These are phyloP conservation scores for Pollenia labialis DNA, from an alignment of 2,888 invertebrate genomes.

Conservation along the genomic window DNA sequence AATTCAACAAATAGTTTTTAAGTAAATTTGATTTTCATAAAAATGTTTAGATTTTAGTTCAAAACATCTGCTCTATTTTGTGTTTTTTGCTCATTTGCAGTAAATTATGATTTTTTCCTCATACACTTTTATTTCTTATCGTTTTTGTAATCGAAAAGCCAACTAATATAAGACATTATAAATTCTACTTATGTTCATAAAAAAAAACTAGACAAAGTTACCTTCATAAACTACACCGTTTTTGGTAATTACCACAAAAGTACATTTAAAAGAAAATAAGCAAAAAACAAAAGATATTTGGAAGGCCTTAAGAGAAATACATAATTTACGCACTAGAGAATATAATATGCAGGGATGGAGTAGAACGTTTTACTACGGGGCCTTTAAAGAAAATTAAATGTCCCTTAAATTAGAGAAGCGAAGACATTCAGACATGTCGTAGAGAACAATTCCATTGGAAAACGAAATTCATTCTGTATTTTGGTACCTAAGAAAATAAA, in stretches of 20 bases:
- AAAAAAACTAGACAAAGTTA: constrained; percentile 47
- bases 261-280: constrained; percentile 36
- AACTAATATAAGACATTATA: constrained; percentile 45
- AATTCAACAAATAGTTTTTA: too few relatives aligned
- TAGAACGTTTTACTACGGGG: background rate
- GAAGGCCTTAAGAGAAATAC: constrained; percentile 78
- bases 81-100: constrained; percentile 30
- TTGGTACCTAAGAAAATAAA: too few relatives aligned
- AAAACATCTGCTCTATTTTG: too few relatives aligned
- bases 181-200: constrained; percentile 6
- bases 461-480: too few relatives aligned
- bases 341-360: constrained; percentile 73
- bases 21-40: too few relatives aligned
- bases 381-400: background rate
- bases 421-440: too few relatives aligned
- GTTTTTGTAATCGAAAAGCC: constrained; percentile 40
- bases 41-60: too few relatives aligned
- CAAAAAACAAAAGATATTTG: constrained; percentile 71
- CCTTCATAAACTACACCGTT: constrained; percentile 77
- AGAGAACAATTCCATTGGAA: too few relatives aligned
- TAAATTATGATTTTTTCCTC: constrained; percentile 37
- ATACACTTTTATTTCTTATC: constrained; percentile 46
- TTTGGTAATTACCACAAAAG: constrained; percentile 78
- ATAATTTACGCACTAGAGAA: constrained; percentile 66
- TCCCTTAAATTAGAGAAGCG: too few relatives aligned